Percentiles rank a stretch among this genome's conserved stretches.
These are phyloP conservation scores for Drosophila formosana DNA, from an alignment of 2,888 invertebrate species.

Conservation along the genomic window DNA sequence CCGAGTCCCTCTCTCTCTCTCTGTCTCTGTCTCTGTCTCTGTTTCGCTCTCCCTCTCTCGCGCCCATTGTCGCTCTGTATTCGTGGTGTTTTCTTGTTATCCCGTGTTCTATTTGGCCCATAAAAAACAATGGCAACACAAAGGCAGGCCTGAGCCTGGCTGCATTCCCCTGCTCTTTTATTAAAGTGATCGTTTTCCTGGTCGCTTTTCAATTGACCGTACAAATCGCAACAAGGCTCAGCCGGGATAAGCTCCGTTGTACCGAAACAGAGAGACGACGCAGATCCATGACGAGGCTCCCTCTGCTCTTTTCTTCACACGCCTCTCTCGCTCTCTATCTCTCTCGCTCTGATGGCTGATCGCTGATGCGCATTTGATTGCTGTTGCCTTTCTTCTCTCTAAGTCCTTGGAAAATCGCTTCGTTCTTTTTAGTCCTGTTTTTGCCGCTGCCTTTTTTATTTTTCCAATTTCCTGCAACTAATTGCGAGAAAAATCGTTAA, in stretches of 20 bases:
- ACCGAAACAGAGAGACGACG: conserved; percentile 55
- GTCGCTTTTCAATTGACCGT: conserved; percentile 83
- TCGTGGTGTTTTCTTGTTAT: conserved; percentile 53
- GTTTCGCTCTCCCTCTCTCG: not conserved
- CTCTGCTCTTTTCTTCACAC: conserved; percentile 61
- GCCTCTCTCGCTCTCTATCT: conserved; percentile 12
- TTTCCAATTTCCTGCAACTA: conserved; percentile 69
- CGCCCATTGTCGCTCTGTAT: not conserved
- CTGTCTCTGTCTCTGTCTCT: conserved; percentile 1
- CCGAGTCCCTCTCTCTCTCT: conserved; percentile 15
- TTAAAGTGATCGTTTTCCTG: conserved; percentile 70
- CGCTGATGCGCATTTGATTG: conserved; percentile 81
- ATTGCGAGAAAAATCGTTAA: conserved; percentile 78
- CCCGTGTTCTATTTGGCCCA: conserved; percentile 53
- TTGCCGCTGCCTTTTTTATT: conserved; percentile 51
- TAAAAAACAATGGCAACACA: conserved; percentile 70
- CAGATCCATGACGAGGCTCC: conserved; percentile 9
- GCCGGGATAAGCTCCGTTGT: conserved; percentile 79
- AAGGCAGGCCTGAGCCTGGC: conserved; percentile 31
- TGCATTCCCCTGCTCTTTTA: conserved; percentile 20
- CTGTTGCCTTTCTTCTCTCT: conserved; percentile 30
- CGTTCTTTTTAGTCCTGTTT: conserved; percentile 25
- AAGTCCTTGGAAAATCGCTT: conserved; percentile 77
- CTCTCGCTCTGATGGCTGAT: conserved; percentile 41
- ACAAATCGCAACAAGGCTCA: conserved; percentile 82